Percentiles rank a stretch among this genome's conserved stretches.
Conservation (phyloP, 1,140 invertebrate species). For the Acyrthosiphon pisum region DNA sequence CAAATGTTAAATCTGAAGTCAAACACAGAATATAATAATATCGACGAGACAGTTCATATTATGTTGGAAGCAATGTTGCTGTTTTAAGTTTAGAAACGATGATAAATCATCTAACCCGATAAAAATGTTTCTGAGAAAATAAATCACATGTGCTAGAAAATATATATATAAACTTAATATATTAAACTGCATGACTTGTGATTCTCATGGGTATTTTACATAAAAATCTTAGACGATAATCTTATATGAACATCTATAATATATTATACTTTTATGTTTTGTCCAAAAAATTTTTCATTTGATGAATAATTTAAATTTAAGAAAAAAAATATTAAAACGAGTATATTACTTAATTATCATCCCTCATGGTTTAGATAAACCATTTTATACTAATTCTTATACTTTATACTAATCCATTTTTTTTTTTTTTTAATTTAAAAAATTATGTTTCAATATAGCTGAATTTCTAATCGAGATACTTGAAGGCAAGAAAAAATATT, state of each 20-base stretch:
- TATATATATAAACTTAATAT: neutral
- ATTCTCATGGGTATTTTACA: conserved; percentile 5
- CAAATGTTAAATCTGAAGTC: neutral
- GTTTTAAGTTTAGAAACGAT: neutral
- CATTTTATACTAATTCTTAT: too few relatives aligned
- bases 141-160: neutral
- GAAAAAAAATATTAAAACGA: neutral
- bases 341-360: too few relatives aligned
- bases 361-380: too few relatives aligned
- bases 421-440: too few relatives aligned
- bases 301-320: neutral
- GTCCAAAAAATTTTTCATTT: neutral
- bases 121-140: neutral
- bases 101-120: neutral
- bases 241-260: neutral
- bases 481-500: too few relatives aligned
- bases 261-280: neutral
- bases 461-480: neutral
- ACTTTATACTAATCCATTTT: too few relatives aligned
- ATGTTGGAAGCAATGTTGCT: neutral
- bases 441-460: neutral
- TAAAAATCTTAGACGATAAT: neutral
- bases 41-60: neutral
- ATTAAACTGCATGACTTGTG: neutral
- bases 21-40: neutral